Conservation (phyloP, 2,888 invertebrate genomes). For the Kuschelorhynchus macadamiae region DNA sequence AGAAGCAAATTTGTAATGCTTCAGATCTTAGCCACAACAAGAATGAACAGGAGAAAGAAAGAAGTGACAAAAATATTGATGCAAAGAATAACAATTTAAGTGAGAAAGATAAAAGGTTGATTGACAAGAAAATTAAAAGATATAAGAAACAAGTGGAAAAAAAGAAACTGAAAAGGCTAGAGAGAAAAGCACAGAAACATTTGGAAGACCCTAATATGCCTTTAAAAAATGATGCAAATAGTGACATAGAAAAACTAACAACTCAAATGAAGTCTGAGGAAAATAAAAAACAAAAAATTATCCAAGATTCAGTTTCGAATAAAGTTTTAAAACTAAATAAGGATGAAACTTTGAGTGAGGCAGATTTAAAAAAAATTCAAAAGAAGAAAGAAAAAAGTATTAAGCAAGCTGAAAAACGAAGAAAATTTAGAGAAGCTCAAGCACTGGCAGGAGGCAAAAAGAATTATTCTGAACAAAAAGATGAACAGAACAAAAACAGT, state of each 20-base stretch:
- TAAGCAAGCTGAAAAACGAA: slow-evolving; percentile 57
- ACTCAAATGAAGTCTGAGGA: slow-evolving; percentile 23
- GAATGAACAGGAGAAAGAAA: slow-evolving; percentile 23
- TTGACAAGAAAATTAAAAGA: slow-evolving; percentile 48
- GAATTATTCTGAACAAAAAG: slow-evolving; percentile 25
- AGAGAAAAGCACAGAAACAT: too few relatives aligned
- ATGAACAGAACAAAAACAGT: slow-evolving; percentile 9
- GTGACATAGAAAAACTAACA: slow-evolving; percentile 14
- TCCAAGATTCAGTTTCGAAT: slow-evolving; percentile 10
- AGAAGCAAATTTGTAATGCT: slow-evolving; percentile 3
- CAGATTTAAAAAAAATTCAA: slow-evolving; percentile 57
- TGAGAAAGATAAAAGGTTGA: slow-evolving; percentile 44
- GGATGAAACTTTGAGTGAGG: slow-evolving; percentile 46
- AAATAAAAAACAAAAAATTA: slow-evolving; percentile 37
- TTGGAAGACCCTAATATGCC: neutral
- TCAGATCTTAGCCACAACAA: neutral
- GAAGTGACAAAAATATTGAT: slow-evolving; percentile 9
- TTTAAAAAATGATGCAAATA: neutral
- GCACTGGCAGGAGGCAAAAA: slow-evolving; percentile 41
- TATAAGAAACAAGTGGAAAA: slow-evolving; percentile 44
- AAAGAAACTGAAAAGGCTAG: slow-evolving; percentile 24
- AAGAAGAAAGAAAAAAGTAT: slow-evolving; percentile 58
- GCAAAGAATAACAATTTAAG: slow-evolving; percentile 21
- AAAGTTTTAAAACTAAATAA: slow-evolving; percentile 12
- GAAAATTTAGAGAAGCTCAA: slow-evolving; percentile 52